A percentile compares a stretch with the other conserved stretches of the same genome.
Evolutionary conservation across 2,888 invertebrate genomes (phyloP).

Genomic region (Tolmerus cingulatus): DNA sequence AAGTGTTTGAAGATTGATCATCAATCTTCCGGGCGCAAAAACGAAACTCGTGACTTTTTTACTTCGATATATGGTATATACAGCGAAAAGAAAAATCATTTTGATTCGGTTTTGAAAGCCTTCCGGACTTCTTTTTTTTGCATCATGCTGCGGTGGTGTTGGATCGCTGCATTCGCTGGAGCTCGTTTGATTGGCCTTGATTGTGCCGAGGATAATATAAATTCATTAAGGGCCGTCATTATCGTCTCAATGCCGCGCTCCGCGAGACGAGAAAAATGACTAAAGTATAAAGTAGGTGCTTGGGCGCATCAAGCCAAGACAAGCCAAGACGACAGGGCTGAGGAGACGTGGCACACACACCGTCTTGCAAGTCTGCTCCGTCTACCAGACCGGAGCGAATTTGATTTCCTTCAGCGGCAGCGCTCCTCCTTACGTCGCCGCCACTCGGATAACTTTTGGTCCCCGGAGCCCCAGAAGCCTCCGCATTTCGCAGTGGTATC

Average conservation of each 20-base stretch:
- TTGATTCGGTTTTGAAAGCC: not conserved
- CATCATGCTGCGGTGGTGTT: not conserved
- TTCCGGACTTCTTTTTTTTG: not conserved
- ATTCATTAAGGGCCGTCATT: constrained; percentile 22
- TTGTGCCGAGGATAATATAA: not conserved
- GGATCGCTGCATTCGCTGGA: not conserved
- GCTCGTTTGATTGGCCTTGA: constrained; percentile 15
- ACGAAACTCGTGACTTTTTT: not conserved
- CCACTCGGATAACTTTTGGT: not conserved
- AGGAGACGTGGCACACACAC: not conserved
- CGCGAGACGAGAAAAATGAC: not conserved
- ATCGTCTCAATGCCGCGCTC: not conserved
- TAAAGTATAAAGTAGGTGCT: not conserved
- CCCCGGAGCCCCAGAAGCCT: not conserved
- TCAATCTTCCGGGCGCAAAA: constrained; percentile 29
- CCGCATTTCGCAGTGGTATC: not conserved
- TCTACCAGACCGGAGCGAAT: constrained; percentile 19
- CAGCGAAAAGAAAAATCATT: not conserved
- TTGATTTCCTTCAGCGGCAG: constrained; percentile 2
- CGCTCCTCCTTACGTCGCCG: not conserved
- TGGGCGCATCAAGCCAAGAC: not conserved
- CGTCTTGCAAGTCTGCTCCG: not conserved
- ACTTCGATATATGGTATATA: not conserved
- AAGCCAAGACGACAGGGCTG: not conserved
- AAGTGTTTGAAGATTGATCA: constrained; percentile 37